Conservation (phyloP, 1,140 invertebrate genomes). For the Drosophila aff. region DNA sequence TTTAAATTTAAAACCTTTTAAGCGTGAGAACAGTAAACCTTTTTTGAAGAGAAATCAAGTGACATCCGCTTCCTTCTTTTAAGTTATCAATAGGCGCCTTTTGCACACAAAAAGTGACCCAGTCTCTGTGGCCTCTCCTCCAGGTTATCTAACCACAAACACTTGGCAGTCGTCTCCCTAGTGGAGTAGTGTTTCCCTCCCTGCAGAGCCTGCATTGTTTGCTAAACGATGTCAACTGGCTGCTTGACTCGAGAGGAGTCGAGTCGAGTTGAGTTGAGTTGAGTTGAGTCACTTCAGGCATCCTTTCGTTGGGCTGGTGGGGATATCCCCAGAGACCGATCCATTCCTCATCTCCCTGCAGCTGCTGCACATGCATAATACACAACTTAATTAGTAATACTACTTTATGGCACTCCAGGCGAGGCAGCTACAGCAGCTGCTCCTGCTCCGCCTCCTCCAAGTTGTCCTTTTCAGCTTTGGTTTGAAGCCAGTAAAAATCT, state of each 20-base stretch:
- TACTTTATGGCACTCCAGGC: constrained; percentile 77
- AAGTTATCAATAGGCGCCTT: not conserved
- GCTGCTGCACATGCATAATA: constrained; percentile 76
- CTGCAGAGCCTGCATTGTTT: constrained; percentile 34
- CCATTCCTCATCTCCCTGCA: constrained; percentile 2
- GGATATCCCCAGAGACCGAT: not conserved
- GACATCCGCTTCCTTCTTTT: not conserved
- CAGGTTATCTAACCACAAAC: constrained; percentile 41
- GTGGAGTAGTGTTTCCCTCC: not conserved
- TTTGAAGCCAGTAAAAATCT: constrained; percentile 56
- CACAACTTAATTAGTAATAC: constrained; percentile 84
- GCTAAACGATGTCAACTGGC: constrained; percentile 74
- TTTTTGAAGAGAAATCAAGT: not conserved
- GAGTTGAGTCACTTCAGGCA: constrained; percentile 14
- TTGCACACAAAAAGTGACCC: constrained; percentile 22
- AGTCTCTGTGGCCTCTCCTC: constrained; percentile 17
- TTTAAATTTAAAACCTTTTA: no score
- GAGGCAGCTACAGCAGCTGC: constrained; percentile 10
- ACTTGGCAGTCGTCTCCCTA: constrained; percentile 39
- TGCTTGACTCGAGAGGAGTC: constrained; percentile 51
- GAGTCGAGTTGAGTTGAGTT: not conserved
- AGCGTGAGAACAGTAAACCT: no score
- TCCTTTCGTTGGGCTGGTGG: not conserved
- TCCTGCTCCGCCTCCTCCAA: not conserved
- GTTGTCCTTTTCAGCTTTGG: constrained; percentile 3